Evolutionary conservation across 2,797 vertebrate genomes (phyloP).

Genomic region (Podarcis lilfordi): DNA sequence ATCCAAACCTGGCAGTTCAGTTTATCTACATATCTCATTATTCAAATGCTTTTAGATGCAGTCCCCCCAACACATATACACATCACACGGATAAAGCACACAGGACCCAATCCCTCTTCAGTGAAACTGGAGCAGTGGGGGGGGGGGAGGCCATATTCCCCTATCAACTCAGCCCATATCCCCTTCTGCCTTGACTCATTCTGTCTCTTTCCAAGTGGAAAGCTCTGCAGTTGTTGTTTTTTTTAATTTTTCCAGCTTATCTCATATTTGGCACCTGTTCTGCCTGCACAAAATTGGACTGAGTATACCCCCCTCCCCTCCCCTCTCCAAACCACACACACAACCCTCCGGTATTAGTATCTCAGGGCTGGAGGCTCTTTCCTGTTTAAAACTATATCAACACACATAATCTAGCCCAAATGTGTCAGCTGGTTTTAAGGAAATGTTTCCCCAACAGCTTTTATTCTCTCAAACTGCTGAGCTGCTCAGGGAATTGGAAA

Average conservation of each 20-base stretch:
- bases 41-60: not conserved
- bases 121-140: rapidly evolving
- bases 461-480: constrained; percentile 36
- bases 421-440: constrained; percentile 73
- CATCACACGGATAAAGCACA: rapidly evolving
- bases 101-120: not conserved
- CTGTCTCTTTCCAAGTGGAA: constrained; percentile 23
- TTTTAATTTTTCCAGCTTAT: constrained; percentile 64
- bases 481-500: constrained; percentile 51
- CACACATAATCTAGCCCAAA: constrained; percentile 60
- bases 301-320: constrained; percentile 19
- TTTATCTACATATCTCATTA: not conserved
- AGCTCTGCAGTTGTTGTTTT: not conserved
- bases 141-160: rapidly evolving
- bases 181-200: not conserved
- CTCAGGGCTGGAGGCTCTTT: constrained; percentile 33
- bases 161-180: rapidly evolving
- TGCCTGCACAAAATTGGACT: constrained; percentile 28
- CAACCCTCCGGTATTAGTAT: constrained; percentile 32
- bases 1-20: not conserved
- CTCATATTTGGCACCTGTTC: constrained; percentile 75
- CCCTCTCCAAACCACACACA: not conserved
- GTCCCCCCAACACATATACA: not conserved
- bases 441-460: constrained; percentile 56
- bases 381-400: constrained; percentile 55